phyloP scores from a whole-genome alignment of 2,888 invertebrate species.

The Catocala fraxini region DNA sequence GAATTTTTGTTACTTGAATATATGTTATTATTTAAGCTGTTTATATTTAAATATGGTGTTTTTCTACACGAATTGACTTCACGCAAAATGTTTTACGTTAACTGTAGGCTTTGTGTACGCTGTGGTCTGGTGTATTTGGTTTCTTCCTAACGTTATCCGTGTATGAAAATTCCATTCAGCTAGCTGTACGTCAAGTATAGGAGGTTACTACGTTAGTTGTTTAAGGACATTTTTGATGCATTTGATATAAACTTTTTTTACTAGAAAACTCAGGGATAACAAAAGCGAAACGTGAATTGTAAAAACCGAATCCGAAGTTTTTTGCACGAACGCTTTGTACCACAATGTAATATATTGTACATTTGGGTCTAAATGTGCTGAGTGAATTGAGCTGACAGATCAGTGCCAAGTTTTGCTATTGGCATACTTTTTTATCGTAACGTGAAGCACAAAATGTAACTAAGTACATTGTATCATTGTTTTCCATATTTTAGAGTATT shows the following conservation, averaged over 20 bases:
- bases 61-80: slow-evolving; percentile 81
- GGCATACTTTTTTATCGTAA: slow-evolving; percentile 73
- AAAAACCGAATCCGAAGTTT: slow-evolving; percentile 82
- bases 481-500: slow-evolving; percentile 83
- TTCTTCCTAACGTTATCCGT: slow-evolving; percentile 80
- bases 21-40: slow-evolving; percentile 85
- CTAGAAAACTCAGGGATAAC: slow-evolving; percentile 78
- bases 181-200: slow-evolving; percentile 80
- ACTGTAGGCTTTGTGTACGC: slow-evolving; percentile 82
- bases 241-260: slow-evolving; percentile 88
- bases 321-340: slow-evolving; percentile 83
- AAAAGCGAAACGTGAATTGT: slow-evolving; percentile 80
- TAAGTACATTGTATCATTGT: slow-evolving; percentile 66
- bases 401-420: slow-evolving; percentile 86
- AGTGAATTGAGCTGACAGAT: slow-evolving; percentile 85
- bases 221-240: slow-evolving; percentile 88
- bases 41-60: slow-evolving; percentile 83
- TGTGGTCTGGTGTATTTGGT: slow-evolving; percentile 82
- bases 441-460: slow-evolving; percentile 67
- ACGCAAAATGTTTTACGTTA: slow-evolving; percentile 79
- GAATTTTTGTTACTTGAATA: slow-evolving; percentile 84
- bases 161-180: slow-evolving; percentile 79
- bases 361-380: slow-evolving; percentile 87
- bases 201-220: slow-evolving; percentile 85
- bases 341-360: slow-evolving; percentile 88